These are phyloP conservation scores for Formica selysi DNA, from an alignment of 1,140 invertebrate species.

Conservation along the genomic window DNA sequence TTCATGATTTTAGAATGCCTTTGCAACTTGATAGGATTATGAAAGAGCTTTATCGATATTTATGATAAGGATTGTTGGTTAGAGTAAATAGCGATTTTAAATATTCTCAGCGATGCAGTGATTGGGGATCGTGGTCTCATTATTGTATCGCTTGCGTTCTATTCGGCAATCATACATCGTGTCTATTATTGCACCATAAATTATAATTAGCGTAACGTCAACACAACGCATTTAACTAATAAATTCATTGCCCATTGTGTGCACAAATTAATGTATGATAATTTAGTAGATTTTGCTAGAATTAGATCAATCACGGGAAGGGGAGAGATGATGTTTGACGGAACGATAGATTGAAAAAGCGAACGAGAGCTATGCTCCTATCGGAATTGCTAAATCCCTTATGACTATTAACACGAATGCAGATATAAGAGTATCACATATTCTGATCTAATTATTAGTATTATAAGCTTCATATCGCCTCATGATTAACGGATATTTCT, in stretches of 20 bases:
- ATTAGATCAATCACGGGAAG: slow-evolving; percentile 64
- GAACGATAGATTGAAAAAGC: slow-evolving; percentile 64
- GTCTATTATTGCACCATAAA: slow-evolving; percentile 74
- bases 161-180: slow-evolving; percentile 65
- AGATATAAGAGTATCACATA: slow-evolving; percentile 57
- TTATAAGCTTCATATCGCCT: slow-evolving; percentile 45
- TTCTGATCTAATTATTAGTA: slow-evolving; percentile 59
- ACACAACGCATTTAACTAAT: slow-evolving; percentile 74
- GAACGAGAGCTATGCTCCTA: slow-evolving; percentile 50
- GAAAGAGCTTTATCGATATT: background rate
- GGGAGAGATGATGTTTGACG: slow-evolving; percentile 53
- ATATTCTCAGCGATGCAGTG: background rate
- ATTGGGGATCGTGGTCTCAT: slow-evolving; percentile 13
- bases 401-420: slow-evolving; percentile 49
- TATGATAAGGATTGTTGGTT: background rate
- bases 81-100: background rate
- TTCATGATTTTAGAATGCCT: background rate
- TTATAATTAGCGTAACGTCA: slow-evolving; percentile 72
- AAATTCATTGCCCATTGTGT: slow-evolving; percentile 72
- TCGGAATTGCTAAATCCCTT: slow-evolving; percentile 48
- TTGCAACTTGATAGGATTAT: background rate
- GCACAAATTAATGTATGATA: slow-evolving; percentile 77
- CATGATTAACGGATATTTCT: slow-evolving; percentile 50
- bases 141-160: slow-evolving; percentile 51
- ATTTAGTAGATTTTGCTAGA: slow-evolving; percentile 70